Evolutionary conservation across 1,140 invertebrate species (phyloP), one percentile per base, ranked within the genome.

Genomic region (Dolichoris vasculosae): DNA sequence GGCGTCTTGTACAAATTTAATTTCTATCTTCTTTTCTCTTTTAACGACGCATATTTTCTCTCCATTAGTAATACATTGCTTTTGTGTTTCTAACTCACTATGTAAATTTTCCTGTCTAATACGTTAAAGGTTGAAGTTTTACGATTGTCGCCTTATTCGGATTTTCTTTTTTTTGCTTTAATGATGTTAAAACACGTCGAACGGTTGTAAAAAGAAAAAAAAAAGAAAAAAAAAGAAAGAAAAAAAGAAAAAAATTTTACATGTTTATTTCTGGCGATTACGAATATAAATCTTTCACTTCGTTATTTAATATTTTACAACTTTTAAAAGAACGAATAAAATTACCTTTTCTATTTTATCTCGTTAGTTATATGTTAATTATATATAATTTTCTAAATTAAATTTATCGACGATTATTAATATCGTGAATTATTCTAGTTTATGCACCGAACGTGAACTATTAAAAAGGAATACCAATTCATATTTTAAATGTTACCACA

Each of bases 1-100:
- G 87, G 87, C 55, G 71, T 55, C 79, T 86, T 84, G 84, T 79
- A 83, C 85, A 84, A 86, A 87, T 82, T 84, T 30, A 32, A 43
- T 38, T 35, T 40, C 23, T 73, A 13, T 76, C 73, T 84, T 32
- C 35, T 26, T 78, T 83, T 86, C 32, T 77, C 55, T 79, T 55
- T 35, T 46, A 35, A 76, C 30, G 15, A 48, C 80, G 20, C 38
- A 75, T 35, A 51, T 46, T 9, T 23, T 83, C 69, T 73, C 69
- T 55, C 32, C 0, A 9, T 51, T 9, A 35, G 23, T 51, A 35
- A 17, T 64, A 51, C 79, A 17, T n/a, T 38, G 20, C 26, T 35
- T 26, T 15, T 48, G 40, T 9, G n/a, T 35, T 17, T 43, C n/a
- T 46, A 38, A 8, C 78, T 35, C 17, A 30, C 51, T 75, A 30